A percentile compares a stretch with the other conserved stretches of the same genome.
phyloP scores from a whole-genome alignment of 2,113 vertebrate species.

The Polypterus senegalus region DNA sequence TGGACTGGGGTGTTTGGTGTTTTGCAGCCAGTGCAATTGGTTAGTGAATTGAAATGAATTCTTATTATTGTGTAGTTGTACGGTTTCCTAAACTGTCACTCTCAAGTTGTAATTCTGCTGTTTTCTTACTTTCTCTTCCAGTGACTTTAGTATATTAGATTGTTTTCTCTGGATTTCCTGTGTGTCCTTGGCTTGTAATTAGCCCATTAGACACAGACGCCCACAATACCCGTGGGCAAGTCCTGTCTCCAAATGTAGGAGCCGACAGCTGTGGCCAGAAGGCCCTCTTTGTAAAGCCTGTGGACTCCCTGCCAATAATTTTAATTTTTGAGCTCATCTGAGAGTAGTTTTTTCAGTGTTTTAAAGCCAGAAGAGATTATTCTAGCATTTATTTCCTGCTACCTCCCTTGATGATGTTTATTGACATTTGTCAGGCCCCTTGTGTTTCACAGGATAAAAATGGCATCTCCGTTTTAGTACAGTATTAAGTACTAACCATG shows the following conservation, averaged over 20 bases:
- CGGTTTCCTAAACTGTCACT: too few relatives aligned
- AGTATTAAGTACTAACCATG: neutral
- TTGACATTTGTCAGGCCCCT: conserved; percentile 2
- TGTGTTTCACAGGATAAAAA: neutral
- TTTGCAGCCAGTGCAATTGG: too few relatives aligned
- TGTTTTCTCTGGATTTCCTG: conserved; percentile 34
- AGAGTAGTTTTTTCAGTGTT: conserved; percentile 14
- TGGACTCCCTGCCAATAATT: conserved; percentile 24
- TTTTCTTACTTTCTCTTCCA: conserved; percentile 18
- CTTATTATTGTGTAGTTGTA: too few relatives aligned
- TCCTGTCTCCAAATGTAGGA: conserved; percentile 32
- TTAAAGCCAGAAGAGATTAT: conserved; percentile 15
- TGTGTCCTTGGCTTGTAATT: conserved; percentile 60
- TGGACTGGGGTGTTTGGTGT: too few relatives aligned
- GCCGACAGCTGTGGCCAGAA: conserved; percentile 34
- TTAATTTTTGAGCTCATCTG: conserved; percentile 27
- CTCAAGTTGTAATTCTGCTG: too few relatives aligned
- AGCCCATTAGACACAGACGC: conserved; percentile 40
- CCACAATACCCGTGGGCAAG: conserved; percentile 29
- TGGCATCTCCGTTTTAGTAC: neutral
- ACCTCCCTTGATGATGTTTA: conserved; percentile 15
- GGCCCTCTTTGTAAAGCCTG: conserved; percentile 20
- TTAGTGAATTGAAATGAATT: too few relatives aligned
- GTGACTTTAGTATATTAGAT: conserved; percentile 38
- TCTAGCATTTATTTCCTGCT: neutral